Evolutionary conservation across 2,113 vertebrate genomes (phyloP).

Genomic region (Pseudois nayaur): DNA sequence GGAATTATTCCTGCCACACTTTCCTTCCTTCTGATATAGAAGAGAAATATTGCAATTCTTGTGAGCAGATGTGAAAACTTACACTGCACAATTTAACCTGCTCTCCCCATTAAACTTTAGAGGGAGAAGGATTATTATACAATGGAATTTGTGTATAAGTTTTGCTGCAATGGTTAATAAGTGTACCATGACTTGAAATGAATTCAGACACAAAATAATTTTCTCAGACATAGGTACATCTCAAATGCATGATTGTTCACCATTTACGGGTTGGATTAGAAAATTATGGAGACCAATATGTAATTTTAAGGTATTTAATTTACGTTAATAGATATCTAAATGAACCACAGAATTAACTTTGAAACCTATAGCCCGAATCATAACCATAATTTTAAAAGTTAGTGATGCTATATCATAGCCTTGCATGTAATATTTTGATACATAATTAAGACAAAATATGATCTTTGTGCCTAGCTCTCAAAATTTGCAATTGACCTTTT

Average conservation of each 20-base stretch:
- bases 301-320: slow-evolving; percentile 58
- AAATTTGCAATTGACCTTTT: not conserved
- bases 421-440: slow-evolving; percentile 5
- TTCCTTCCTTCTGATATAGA: not conserved
- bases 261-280: slow-evolving; percentile 5
- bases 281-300: slow-evolving; percentile 38
- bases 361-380: not conserved
- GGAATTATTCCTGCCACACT: not conserved
- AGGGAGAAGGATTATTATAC: not conserved
- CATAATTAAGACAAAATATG: not conserved
- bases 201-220: slow-evolving; percentile 35
- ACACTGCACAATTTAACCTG: slow-evolving; percentile 3
- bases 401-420: not conserved
- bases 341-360: slow-evolving; percentile 58
- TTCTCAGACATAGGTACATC: not conserved
- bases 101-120: not conserved
- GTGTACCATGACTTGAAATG: slow-evolving; percentile 11
- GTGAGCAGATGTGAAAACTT: not conserved
- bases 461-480: not conserved
- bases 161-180: not conserved
- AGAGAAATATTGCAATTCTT: slow-evolving; percentile 15
- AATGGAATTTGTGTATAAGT: slow-evolving; percentile 14
- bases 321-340: slow-evolving; percentile 42
- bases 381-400: slow-evolving; percentile 44
- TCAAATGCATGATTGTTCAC: slow-evolving; percentile 25